These are phyloP conservation scores for Toxotes jaculatrix DNA, from an alignment of 2,113 vertebrate genomes.

Conservation along the genomic window DNA sequence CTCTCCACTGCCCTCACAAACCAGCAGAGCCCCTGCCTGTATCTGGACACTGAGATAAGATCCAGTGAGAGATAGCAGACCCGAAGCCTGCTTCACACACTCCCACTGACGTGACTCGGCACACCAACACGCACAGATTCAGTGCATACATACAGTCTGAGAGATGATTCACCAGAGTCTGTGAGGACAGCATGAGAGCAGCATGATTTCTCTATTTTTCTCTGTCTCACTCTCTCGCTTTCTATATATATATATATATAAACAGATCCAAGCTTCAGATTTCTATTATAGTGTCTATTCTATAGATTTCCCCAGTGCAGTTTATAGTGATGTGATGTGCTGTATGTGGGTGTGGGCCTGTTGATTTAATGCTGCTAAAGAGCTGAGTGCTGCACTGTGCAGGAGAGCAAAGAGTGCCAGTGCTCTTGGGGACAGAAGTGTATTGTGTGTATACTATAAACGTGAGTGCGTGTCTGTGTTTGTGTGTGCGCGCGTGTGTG, in stretches of 20 bases:
- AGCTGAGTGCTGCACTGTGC: slow-evolving; percentile 74
- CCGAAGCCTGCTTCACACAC: slow-evolving; percentile 60
- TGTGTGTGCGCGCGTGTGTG: slow-evolving; percentile 31
- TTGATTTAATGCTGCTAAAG: slow-evolving; percentile 76
- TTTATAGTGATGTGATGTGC: slow-evolving; percentile 67
- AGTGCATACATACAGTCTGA: slow-evolving; percentile 23
- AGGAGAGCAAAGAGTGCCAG: slow-evolving; percentile 66
- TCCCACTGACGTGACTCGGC: slow-evolving; percentile 50
- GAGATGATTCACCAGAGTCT: slow-evolving; percentile 34
- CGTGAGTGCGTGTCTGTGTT: slow-evolving; percentile 45
- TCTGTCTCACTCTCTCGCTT: no score
- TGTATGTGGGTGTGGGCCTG: slow-evolving; percentile 61
- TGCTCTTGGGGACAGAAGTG: slow-evolving; percentile 60
- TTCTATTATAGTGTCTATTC: slow-evolving; percentile 55
- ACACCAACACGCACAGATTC: slow-evolving; percentile 21
- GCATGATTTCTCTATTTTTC: slow-evolving; percentile 32
- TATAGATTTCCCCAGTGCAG: slow-evolving; percentile 65
- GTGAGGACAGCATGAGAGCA: slow-evolving; percentile 41
- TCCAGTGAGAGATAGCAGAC: slow-evolving; percentile 62
- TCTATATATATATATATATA: neutral
- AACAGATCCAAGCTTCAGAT: slow-evolving; percentile 30
- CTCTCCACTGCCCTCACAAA: slow-evolving; percentile 65
- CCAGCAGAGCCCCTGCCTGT: slow-evolving; percentile 67
- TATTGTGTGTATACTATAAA: slow-evolving; percentile 63
- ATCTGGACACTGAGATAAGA: slow-evolving; percentile 81